Percentiles rank a stretch among this genome's conserved stretches.
These are phyloP conservation scores for Clarias platycephalus DNA, from an alignment of 2,797 vertebrate genomes.

Conservation along the genomic window DNA sequence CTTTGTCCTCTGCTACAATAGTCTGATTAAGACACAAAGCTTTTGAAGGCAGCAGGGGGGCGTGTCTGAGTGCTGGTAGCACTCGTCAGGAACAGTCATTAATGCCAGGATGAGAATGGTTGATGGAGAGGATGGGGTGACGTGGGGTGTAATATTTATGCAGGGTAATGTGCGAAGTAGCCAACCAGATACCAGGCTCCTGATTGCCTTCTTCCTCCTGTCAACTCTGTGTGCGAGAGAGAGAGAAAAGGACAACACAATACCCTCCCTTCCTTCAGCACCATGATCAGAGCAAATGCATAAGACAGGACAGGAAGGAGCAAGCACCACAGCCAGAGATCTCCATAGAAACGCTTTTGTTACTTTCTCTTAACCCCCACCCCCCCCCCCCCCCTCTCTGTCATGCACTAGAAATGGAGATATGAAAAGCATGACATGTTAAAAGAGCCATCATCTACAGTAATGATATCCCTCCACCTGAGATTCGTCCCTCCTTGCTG, in stretches of 20 bases:
- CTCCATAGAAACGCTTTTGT: constrained; percentile 11
- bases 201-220: constrained; percentile 4
- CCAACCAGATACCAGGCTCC: neutral
- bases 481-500: constrained; percentile 54
- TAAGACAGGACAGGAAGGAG: constrained; percentile 1
- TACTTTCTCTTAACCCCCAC: neutral
- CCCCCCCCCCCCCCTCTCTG: neutral
- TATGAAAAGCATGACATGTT: constrained; percentile 43
- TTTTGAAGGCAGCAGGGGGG: constrained; percentile 34
- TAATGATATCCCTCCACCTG: constrained; percentile 50
- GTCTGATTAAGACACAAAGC: constrained; percentile 50
- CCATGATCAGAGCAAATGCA: constrained; percentile 35
- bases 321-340: neutral
- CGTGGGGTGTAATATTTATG: neutral
- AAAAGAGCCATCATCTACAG: constrained; percentile 43
- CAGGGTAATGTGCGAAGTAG: neutral
- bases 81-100: constrained; percentile 15
- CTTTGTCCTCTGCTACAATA: constrained; percentile 32
- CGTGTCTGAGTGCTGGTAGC: constrained; percentile 5
- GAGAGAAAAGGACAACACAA: neutral
- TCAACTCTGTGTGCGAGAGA: constrained; percentile 27
- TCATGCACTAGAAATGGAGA: constrained; percentile 14
- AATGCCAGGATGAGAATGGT: neutral
- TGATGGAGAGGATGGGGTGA: neutral
- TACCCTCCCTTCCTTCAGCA: constrained; percentile 10